These are phyloP conservation scores for Cherax quadricarinatus DNA, from an alignment of 1,140 invertebrate species.

Conservation along the genomic window DNA sequence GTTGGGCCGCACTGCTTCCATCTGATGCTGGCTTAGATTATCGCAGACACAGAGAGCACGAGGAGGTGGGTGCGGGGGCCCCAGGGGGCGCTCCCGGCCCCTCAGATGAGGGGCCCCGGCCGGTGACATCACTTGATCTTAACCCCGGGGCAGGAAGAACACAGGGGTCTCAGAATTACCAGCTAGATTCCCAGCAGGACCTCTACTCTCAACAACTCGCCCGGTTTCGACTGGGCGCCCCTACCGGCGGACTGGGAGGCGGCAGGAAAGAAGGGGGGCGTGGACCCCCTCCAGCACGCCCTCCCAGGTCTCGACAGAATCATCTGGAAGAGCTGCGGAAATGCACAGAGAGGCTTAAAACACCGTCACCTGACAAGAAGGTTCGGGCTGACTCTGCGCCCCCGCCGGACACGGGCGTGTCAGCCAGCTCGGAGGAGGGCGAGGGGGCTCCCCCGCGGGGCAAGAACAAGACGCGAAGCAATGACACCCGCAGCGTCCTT, in stretches of 20 bases:
- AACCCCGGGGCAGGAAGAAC: conserved; percentile 26
- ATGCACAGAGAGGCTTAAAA: conserved; percentile 59
- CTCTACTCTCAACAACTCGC: conserved; percentile 57
- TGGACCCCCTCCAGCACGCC: conserved; percentile 67
- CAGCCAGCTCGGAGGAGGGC: conserved; percentile 21
- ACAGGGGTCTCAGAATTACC: conserved; percentile 2
- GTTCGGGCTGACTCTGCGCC: conserved; percentile 40
- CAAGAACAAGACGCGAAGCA: conserved; percentile 44
- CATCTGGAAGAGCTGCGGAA: conserved; percentile 65
- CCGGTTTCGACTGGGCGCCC: conserved; percentile 60
- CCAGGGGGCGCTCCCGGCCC: conserved; percentile 49
- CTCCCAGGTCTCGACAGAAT: conserved; percentile 69
- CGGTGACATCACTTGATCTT: conserved; percentile 38
- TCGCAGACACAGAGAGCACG: conserved; percentile 17
- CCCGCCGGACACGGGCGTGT: conserved; percentile 29
- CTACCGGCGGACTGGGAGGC: conserved; percentile 69
- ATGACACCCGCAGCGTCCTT: not conserved
- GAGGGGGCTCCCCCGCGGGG: conserved; percentile 16
- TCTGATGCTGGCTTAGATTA: conserved; percentile 53
- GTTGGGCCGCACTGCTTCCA: conserved; percentile 61
- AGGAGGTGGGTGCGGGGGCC: conserved; percentile 27
- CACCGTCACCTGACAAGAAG: conserved; percentile 48
- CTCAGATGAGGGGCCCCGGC: conserved; percentile 49
- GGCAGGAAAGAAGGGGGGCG: conserved; percentile 68
- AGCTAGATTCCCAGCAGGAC: conserved; percentile 41